Evolutionary conservation across 2,113 vertebrate genomes (phyloP), one percentile per base, ranked within the genome.

Genomic region (Ochotona princeps): DNA sequence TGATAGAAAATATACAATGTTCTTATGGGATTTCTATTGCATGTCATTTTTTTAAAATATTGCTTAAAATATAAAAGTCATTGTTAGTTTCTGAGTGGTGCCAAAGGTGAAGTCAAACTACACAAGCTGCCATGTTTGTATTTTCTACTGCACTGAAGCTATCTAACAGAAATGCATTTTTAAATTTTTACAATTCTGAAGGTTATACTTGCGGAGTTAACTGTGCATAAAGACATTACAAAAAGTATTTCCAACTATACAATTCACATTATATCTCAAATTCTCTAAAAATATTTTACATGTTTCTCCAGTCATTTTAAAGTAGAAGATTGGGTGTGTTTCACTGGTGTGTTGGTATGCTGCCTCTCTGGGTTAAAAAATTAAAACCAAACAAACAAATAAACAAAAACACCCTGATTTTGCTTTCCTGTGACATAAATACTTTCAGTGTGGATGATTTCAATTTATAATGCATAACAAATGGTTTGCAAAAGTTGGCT

Each of bases 241-340:
- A n/a, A 74, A 92, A 78, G 47, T 83, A 76, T 63, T 70, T 13
- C 32, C 17, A 83, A 74, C 4, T 74, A 32, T 89, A 78, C 51
- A 54, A 26, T 49, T 70, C 61, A 9, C 75, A 32, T 13, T 92
- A 94, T 83, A 44, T 92, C 14, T 20, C 14, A 65, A 95, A 82
- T 78, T 92, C 7, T 57, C 88, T 92, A 35, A 70, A 90, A 90
- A 38, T 7, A 74, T 87, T 65, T 72, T 47, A 30, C 18, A 15
- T 87, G 5, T 66, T 92, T 93, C 30, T 47, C 57, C 4, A 0
- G 17, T 72, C 28, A 70, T 44, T 75, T 76, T 70, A 72, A 73
- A 83, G 47, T 73, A 75, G 7, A 49, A 72, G 18, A 49, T 47
- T 78, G 25, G 6, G 8, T 65, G 12, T 44, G 74, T n/a, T 28